Percentiles rank a stretch among this genome's conserved stretches.
Evolutionary conservation across 2,113 vertebrate species (phyloP).

Genomic region (Ochotona curzoniae): DNA sequence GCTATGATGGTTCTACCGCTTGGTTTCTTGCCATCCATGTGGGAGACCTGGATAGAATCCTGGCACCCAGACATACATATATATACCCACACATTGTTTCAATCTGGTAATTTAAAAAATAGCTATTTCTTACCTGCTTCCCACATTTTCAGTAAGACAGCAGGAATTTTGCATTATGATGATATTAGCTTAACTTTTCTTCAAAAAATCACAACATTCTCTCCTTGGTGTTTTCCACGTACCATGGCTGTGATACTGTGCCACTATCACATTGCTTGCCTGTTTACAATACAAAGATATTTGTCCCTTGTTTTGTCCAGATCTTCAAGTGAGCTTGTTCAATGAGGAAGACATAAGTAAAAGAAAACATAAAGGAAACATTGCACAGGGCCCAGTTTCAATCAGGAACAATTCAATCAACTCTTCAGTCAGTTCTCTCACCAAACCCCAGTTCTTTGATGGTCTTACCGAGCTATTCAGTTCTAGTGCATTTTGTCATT

Average conservation of each 20-base stretch:
- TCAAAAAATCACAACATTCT: background rate
- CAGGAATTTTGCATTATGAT: background rate
- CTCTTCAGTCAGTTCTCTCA: background rate
- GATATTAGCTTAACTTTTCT: background rate
- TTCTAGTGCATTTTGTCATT: background rate
- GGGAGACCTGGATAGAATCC: too few species aligned
- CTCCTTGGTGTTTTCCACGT: background rate
- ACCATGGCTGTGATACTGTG: fast-evolving
- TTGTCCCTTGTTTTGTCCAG: background rate
- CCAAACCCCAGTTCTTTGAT: background rate
- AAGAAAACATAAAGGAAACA: background rate
- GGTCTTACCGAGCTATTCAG: background rate
- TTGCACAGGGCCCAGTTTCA: background rate
- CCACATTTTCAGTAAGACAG: background rate
- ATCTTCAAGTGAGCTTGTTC: background rate
- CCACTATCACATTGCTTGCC: background rate
- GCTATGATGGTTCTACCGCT: too few species aligned
- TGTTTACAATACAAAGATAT: background rate
- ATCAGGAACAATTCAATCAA: background rate
- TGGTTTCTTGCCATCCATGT: too few species aligned
- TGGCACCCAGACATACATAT: background rate
- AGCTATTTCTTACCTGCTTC: background rate
- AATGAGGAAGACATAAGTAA: background rate
- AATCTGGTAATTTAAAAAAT: background rate
- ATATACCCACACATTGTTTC: background rate